phyloP scores from a whole-genome alignment of 2,113 vertebrate genomes.

The Corynorhinus townsendii region DNA sequence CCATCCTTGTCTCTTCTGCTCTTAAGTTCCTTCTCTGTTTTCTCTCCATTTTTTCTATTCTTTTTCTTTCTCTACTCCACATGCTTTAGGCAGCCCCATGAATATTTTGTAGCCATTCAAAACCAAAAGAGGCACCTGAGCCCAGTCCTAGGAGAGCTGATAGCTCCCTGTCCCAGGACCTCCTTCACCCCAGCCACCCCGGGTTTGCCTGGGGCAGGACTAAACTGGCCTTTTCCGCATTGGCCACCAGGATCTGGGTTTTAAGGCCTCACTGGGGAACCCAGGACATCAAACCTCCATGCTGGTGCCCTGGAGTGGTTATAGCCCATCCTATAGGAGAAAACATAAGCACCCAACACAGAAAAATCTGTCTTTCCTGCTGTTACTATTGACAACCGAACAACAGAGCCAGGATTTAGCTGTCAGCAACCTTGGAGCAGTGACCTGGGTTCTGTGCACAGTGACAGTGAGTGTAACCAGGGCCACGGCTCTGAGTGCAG shows the following conservation, averaged over 20 bases:
- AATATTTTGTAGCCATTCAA: background rate
- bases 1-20: background rate
- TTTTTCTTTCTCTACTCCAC: background rate
- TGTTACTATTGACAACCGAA: slow-evolving; percentile 5
- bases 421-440: background rate
- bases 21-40: background rate
- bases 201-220: background rate
- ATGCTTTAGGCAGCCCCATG: background rate
- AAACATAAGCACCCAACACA: background rate
- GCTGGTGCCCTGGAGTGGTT: background rate
- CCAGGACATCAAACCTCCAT: background rate
- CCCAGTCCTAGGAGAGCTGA: background rate
- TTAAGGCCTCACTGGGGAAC: background rate
- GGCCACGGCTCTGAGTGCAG: background rate
- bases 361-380: background rate
- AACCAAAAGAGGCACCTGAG: background rate
- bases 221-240: background rate
- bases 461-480: background rate
- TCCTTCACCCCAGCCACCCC: background rate
- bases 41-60: background rate
- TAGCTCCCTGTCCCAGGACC: background rate
- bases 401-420: slow-evolving; percentile 12
- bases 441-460: background rate
- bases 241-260: background rate
- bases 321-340: background rate